Base-by-base conservation (phyloP, 2,797 vertebrate species). In the Triplophysa yarkandensis region DNA sequence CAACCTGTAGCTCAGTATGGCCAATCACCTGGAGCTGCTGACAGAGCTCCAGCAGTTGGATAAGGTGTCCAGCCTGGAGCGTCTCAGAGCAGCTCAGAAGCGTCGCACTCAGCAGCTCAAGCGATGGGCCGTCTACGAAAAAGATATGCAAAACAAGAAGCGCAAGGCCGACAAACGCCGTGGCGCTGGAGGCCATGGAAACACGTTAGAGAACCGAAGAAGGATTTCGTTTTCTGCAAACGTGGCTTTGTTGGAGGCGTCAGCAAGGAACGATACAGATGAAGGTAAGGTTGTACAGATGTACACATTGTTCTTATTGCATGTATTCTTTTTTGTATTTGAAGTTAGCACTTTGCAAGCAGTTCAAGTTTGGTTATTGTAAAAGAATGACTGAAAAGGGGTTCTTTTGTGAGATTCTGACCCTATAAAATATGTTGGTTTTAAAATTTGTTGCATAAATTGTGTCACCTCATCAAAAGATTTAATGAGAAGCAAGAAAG, bases 11-110 rank as follows among this genome's bases (percentile, higher is more conserved):
- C 14, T 25, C 70, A 6, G 65, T 84, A 98, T 98, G 96, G 94
- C 96, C 84, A 95, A 91, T 88, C 96, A 97, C 57, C 90, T 95
- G 92, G 97, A 99, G 89, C 93, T 99, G 50, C 91, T 98, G 88
- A 93, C 94, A 0, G 97, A 99, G 89, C 93, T 98, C 83, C 95
- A 97, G 92, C 94, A 97, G 88, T 91, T 96, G 92, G 97, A 99
- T 87, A 98, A 98, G 85, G 94, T 95, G 84, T 95, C 96, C 74
- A 98, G 96, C 1, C 87, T 98, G 82, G 97, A 98, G 87, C 91
- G 97, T 65, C 93, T 99, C 79, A 91, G 95, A n/a, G 91, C 94
- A 0, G 96, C 97, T 4, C 96, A 98, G 92, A 98, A 96, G 85
- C 90, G 96, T 5, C 92, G 96, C 23, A 93, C 94, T 0, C 96